A percentile compares a stretch with the other conserved stretches of the same genome.
These are phyloP conservation scores for Decapterus maruadsi DNA, from an alignment of 2,797 vertebrate genomes.

Conservation along the genomic window DNA sequence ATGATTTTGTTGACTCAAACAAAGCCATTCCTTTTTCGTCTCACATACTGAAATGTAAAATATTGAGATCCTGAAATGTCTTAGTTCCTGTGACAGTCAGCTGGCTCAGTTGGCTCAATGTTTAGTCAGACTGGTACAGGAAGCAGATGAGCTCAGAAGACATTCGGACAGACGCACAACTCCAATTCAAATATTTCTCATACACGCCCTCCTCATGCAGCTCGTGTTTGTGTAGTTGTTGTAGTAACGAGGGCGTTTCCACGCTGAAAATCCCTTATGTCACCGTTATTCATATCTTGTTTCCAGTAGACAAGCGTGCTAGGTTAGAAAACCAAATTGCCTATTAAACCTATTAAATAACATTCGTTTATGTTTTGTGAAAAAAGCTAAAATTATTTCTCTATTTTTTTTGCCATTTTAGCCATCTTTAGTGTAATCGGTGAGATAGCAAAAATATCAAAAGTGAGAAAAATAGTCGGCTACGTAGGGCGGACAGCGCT, in stretches of 20 bases:
- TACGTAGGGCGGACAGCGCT: constrained; percentile 10
- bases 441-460: constrained; percentile 26
- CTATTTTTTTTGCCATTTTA: constrained; percentile 15
- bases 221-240: constrained; percentile 35
- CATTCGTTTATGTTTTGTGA: not conserved
- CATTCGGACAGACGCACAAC: constrained; percentile 2
- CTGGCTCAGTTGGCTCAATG: constrained; percentile 25
- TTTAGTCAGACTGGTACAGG: constrained; percentile 86
- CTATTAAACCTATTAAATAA: constrained; percentile 9
- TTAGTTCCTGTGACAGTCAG: not conserved
- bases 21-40: constrained; percentile 2
- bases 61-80: not conserved
- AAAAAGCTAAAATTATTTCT: not conserved
- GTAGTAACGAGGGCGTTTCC: constrained; percentile 37
- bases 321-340: constrained; percentile 12
- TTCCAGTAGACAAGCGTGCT: not conserved
- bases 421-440: constrained; percentile 39
- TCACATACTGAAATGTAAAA: not conserved
- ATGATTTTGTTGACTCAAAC: not conserved
- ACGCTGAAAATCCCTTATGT: constrained; percentile 22
- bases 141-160: constrained; percentile 79
- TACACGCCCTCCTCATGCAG: constrained; percentile 4
- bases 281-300: constrained; percentile 14
- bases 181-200: constrained; percentile 15
- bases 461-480: not conserved